Conservation (phyloP, 2,888 invertebrate genomes). For the Drosophila aldrichi region DNA sequence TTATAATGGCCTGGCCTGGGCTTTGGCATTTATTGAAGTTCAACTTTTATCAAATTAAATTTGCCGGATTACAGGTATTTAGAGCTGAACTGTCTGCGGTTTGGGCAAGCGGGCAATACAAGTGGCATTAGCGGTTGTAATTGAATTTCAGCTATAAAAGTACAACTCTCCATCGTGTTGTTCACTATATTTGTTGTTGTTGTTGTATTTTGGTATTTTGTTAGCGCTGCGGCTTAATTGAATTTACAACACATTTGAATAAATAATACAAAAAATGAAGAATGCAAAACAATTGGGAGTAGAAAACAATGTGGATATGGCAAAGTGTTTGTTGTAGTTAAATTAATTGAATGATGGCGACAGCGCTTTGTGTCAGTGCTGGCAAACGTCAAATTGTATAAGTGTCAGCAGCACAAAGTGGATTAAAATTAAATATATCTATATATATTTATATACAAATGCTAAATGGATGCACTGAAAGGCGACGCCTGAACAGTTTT, state of each 20-base stretch:
- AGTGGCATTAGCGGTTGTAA: slow-evolving; percentile 81
- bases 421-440: slow-evolving; percentile 13
- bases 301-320: slow-evolving; percentile 14
- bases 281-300: slow-evolving; percentile 15
- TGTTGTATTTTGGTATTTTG: slow-evolving; percentile 15
- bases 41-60: slow-evolving; percentile 81
- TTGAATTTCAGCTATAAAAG: slow-evolving; percentile 67
- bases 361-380: slow-evolving; percentile 23
- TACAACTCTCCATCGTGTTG: slow-evolving; percentile 10
- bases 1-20: slow-evolving; percentile 67
- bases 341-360: slow-evolving; percentile 37
- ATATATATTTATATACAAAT: background rate
- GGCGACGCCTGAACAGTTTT: background rate
- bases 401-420: slow-evolving; percentile 7
- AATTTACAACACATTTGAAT: slow-evolving; percentile 63
- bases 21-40: slow-evolving; percentile 73
- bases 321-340: background rate
- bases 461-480: background rate
- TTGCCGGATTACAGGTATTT: slow-evolving; percentile 80
- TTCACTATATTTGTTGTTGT: background rate
- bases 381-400: slow-evolving; percentile 33
- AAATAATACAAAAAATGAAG: slow-evolving; percentile 28
- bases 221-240: slow-evolving; percentile 51
- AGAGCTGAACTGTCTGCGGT: slow-evolving; percentile 74
- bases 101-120: slow-evolving; percentile 58